These are phyloP conservation scores for Holothuria scabra DNA, from an alignment of 53 echinoderm and acorn worm species.

Conservation along the genomic window DNA sequence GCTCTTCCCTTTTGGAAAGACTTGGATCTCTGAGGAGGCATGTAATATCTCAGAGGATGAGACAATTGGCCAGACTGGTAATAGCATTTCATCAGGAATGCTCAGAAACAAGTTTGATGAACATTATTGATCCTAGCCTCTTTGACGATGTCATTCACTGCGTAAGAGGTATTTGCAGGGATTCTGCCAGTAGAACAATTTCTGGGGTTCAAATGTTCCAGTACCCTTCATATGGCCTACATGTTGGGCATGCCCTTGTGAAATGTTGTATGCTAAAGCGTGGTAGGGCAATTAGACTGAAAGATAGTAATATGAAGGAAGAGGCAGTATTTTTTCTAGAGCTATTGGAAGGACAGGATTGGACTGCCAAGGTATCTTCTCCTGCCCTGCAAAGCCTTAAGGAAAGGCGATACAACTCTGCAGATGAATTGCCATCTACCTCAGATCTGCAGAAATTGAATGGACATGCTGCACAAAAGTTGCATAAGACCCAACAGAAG, in stretches of 20 bases:
- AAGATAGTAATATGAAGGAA: neutral
- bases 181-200: neutral
- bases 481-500: neutral
- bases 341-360: slow-evolving; percentile 10
- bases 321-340: neutral
- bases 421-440: too few relatives aligned
- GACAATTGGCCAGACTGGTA: neutral
- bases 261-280: slow-evolving; percentile 8
- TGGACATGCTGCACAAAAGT: neutral
- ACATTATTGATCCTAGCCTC: neutral
- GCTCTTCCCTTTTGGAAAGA: too few relatives aligned
- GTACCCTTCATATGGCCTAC: neutral
- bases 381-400: too few relatives aligned
- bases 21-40: neutral
- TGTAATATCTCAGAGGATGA: slow-evolving; percentile 10
- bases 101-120: neutral
- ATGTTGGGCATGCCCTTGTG: neutral
- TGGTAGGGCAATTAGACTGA: too few relatives aligned
- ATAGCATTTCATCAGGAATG: neutral
- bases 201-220: neutral
- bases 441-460: too few relatives aligned
- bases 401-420: neutral
- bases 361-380: neutral
- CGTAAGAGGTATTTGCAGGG: neutral
- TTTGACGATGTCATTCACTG: neutral